Evolutionary conservation across 2,113 vertebrate genomes (phyloP).

Genomic region (Paralichthys olivaceus): DNA sequence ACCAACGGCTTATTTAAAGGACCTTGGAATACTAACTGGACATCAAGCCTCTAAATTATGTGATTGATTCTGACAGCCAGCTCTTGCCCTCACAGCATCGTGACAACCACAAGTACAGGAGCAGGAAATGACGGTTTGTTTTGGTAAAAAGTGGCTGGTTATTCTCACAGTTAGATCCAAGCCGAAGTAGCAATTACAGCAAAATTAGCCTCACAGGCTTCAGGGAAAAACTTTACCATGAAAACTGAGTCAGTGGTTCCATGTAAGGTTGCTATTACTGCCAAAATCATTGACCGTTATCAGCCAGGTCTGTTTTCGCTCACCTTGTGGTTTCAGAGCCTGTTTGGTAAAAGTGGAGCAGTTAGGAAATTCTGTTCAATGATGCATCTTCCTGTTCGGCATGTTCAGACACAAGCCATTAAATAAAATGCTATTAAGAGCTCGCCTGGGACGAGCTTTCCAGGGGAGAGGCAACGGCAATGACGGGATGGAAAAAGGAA

Average conservation of each 20-base stretch:
- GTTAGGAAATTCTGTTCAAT: slow-evolving; percentile 24
- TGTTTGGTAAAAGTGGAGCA: neutral
- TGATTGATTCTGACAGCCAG: slow-evolving; percentile 58
- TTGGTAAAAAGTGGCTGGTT: slow-evolving; percentile 9
- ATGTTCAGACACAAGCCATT: neutral
- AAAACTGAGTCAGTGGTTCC: too few species aligned
- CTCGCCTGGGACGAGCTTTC: neutral
- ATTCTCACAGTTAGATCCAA: neutral
- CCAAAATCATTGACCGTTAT: neutral
- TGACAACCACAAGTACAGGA: slow-evolving; percentile 12
- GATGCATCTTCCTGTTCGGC: slow-evolving; percentile 8
- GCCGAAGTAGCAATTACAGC: too few species aligned
- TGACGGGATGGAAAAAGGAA: neutral
- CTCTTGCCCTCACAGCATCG: slow-evolving; percentile 26
- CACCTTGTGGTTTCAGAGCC: neutral
- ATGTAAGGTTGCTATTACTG: neutral
- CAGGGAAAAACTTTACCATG: neutral
- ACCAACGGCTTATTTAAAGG: slow-evolving; percentile 70
- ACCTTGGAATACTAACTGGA: slow-evolving; percentile 69
- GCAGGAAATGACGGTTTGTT: neutral
- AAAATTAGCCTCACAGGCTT: too few species aligned
- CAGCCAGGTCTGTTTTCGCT: neutral
- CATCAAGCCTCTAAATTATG: slow-evolving; percentile 47
- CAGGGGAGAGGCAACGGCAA: neutral
- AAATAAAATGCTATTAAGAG: neutral